phyloP scores from a whole-genome alignment of 2,888 invertebrate genomes.

The Cheilosia urbana region DNA sequence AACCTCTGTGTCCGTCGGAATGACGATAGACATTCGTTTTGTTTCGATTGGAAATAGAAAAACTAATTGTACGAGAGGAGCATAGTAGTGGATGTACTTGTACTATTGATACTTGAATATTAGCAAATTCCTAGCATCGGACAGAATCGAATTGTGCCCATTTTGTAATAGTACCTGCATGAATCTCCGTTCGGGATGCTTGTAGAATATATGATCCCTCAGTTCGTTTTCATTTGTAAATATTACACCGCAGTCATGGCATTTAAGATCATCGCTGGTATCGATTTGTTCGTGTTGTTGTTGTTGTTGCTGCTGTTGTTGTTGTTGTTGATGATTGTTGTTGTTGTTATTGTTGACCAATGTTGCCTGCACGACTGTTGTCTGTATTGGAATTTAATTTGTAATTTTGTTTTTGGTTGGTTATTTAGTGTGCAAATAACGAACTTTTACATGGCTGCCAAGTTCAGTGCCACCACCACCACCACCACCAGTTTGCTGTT shows the following conservation, averaged over 20 bases:
- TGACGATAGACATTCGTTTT: not conserved
- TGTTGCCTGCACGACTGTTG: slow-evolving; percentile 72
- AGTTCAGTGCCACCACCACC: slow-evolving; percentile 65
- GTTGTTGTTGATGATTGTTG: slow-evolving; percentile 28
- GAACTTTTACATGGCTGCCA: slow-evolving; percentile 82
- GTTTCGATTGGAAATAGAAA: slow-evolving; percentile 7
- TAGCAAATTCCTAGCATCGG: slow-evolving; percentile 72
- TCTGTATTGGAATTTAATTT: slow-evolving; percentile 73
- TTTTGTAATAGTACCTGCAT: slow-evolving; percentile 77
- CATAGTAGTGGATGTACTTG: slow-evolving; percentile 7
- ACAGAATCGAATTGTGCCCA: slow-evolving; percentile 65
- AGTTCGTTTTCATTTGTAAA: slow-evolving; percentile 77
- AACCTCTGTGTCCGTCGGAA: slow-evolving; percentile 7
- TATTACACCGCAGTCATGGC: slow-evolving; percentile 76
- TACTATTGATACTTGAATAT: slow-evolving; percentile 72
- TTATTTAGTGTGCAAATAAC: slow-evolving; percentile 82
- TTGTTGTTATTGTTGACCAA: slow-evolving; percentile 69
- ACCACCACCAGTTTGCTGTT: slow-evolving; percentile 41
- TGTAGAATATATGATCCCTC: slow-evolving; percentile 77
- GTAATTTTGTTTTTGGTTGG: slow-evolving; percentile 69
- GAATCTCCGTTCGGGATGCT: slow-evolving; percentile 77
- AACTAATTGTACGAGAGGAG: not conserved
- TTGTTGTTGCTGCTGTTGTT: slow-evolving; percentile 59
- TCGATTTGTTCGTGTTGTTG: slow-evolving; percentile 71
- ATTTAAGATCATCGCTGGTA: slow-evolving; percentile 76